Evolutionary conservation across 2,888 invertebrate genomes (phyloP), one percentile per base, ranked within the genome.

Genomic region (Cetonia aurata): DNA sequence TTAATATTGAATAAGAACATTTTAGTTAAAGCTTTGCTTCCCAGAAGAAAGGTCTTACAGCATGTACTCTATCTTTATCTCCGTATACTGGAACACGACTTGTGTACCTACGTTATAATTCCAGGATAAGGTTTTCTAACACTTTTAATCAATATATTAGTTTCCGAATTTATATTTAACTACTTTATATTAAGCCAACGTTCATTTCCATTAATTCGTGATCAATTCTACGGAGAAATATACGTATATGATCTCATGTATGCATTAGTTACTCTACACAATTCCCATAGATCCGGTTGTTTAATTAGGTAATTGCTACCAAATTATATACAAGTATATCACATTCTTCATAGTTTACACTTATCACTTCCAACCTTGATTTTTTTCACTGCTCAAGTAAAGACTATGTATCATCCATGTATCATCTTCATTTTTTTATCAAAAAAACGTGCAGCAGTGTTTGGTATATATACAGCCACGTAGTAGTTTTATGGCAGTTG

Each of bases 361-460:
- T 65, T 65, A 52, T 65, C 60, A 37, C 41, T 31, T 15, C 19
- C 37, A 65, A 41, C 62, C 62, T 65, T 65, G 62, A 50, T 12
- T 65, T 65, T 62, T 65, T 65, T 60, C 6, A n/a, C 9, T 9
- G 42, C 33, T 31, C 3, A 53, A 31, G 15, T 25, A 56, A 41
- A 17, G 41, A 13, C 10, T 31, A 33, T n/a, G n/a, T 33, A 37
- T 37, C 12, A n/a, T n/a, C n/a, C n/a, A n/a, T 33, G 31, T 62
- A 48, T 65, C 62, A 65, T 65, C 62, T 65, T 50, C 62, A 10
- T 33, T 50, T 65, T 42, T 65, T 33, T 12, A 50, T 52, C 15
- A 33, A 8, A 50, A 65, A 65, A 65, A 17, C 50, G 15, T 50
- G 50, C 37, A 37, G 9, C 9, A 41, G 33, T 37, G 4, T 41